Conservation (phyloP, 1,140 invertebrate genomes). For the Microplitis demolitor region DNA sequence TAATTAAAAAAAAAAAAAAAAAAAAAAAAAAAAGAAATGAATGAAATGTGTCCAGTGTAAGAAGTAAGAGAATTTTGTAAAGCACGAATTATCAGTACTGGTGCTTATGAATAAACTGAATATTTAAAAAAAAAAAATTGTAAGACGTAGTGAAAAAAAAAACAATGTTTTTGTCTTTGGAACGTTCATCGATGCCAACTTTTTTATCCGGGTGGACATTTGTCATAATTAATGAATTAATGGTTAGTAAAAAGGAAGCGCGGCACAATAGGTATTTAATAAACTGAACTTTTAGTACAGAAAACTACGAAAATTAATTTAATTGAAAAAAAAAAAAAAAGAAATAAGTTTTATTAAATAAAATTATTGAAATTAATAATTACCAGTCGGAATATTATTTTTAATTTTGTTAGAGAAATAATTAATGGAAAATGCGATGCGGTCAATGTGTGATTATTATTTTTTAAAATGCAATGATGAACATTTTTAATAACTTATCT, state of each 20-base stretch:
- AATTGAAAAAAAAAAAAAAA: background rate
- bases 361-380: background rate
- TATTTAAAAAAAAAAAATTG: background rate
- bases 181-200: conserved; percentile 6
- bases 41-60: conserved; percentile 11
- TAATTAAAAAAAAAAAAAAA: conserved; percentile 35
- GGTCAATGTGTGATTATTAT: conserved; percentile 58
- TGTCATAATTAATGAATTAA: background rate
- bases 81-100: background rate
- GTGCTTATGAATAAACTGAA: conserved; percentile 5
- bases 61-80: conserved; percentile 6
- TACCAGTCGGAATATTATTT: background rate
- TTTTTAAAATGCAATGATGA: conserved; percentile 51
- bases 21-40: conserved; percentile 31
- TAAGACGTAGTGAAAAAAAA: background rate
- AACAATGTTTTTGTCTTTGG: background rate
- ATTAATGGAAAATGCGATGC: conserved; percentile 34
- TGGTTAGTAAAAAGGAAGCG: background rate
- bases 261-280: conserved; percentile 26
- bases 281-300: background rate
- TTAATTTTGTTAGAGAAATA: background rate
- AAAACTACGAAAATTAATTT: background rate
- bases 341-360: background rate
- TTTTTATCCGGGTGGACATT: background rate
- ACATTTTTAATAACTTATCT: conserved; percentile 59